Evolutionary conservation across 2,113 vertebrate genomes (phyloP), one percentile per base, ranked within the genome.

Genomic region (Dromaius novaehollandiae): DNA sequence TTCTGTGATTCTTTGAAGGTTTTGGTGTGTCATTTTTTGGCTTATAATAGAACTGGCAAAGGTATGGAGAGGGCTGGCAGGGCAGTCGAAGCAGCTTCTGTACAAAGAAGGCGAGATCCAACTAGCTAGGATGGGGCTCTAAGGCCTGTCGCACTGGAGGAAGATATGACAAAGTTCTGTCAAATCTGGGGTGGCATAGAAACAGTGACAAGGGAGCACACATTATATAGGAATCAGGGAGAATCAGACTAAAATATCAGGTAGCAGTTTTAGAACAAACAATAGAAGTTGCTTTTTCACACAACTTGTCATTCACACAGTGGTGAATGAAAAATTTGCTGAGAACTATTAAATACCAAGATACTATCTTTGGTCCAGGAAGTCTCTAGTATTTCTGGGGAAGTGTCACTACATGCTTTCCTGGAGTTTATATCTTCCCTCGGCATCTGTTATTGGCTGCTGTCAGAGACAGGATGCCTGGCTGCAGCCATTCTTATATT

Each of bases 341-440:
- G 76, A 91, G 80, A 96, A 38, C 84, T 86, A 50, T 85, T 91
- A 69, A 79, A 82, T 38, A 51, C 2, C 8, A 58, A 94, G 75
- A 82, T 76, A 48, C 28, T 69, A 88, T 85, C 82, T 94, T 87
- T 69, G 28, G 28, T 79, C 56, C 89, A 94, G 93, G 94, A 97
- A 92, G 46, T 46, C 74, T 92, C 93, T 89, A 78, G 65, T 91
- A 87, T 93, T 94, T 91, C 89, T 96, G 87, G 84, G 70, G 84
- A 92, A 96, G 66, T 89, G 74, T 87, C 91, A 87, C 81, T 91
- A 38, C 56, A 85, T 87, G 82, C 66, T 95, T 96, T 96, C 89
- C 89, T 96, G 87, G 74, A 50, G 73, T 74, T 93, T 94, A 53
- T 83, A 77, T 91, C 75, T 91, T 89, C 66, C 53, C 53, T 44